phyloP scores from a whole-genome alignment of 2,888 invertebrate genomes.

The Euspilapteryx auroguttella region DNA sequence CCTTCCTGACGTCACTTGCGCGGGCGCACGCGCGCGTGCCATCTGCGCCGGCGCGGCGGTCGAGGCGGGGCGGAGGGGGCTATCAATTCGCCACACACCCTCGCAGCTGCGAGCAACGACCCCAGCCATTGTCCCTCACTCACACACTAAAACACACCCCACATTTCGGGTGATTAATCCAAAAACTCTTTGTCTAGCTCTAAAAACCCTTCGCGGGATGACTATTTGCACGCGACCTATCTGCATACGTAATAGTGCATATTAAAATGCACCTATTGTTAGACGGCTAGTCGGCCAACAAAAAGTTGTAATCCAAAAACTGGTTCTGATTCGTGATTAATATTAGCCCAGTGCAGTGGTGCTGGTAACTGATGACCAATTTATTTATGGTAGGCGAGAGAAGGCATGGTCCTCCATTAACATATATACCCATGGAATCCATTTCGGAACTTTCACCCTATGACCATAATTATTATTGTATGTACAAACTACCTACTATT shows the following conservation, averaged over 20 bases:
- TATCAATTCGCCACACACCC: constrained; percentile 51
- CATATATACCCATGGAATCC: no score
- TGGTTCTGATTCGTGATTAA: no score
- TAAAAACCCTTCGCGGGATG: constrained; percentile 15
- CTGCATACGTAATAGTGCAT: constrained; percentile 30
- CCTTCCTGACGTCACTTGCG: constrained; percentile 18
- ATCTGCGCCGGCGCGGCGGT: constrained; percentile 20
- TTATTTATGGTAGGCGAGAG: no score
- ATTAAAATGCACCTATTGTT: constrained; percentile 31
- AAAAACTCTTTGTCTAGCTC: constrained; percentile 39
- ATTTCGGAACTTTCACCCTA: no score
- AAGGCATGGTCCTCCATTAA: no score
- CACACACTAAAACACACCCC: constrained; percentile 28
- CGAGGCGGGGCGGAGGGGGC: constrained; percentile 1
- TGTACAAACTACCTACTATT: no score
- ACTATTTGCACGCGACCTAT: constrained; percentile 37
- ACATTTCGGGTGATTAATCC: constrained; percentile 45
- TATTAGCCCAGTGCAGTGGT: no score
- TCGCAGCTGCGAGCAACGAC: constrained; percentile 51
- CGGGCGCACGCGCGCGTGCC: constrained; percentile 22
- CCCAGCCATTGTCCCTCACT: constrained; percentile 24
- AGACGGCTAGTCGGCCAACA: constrained; percentile 5
- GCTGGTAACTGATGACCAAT: no score
- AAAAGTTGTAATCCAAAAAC: no score
- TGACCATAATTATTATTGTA: no score